A percentile compares a stretch with the other conserved stretches of the same genome.
These are phyloP conservation scores for Syritta pipiens DNA, from an alignment of 2,888 invertebrate species.

Conservation along the genomic window DNA sequence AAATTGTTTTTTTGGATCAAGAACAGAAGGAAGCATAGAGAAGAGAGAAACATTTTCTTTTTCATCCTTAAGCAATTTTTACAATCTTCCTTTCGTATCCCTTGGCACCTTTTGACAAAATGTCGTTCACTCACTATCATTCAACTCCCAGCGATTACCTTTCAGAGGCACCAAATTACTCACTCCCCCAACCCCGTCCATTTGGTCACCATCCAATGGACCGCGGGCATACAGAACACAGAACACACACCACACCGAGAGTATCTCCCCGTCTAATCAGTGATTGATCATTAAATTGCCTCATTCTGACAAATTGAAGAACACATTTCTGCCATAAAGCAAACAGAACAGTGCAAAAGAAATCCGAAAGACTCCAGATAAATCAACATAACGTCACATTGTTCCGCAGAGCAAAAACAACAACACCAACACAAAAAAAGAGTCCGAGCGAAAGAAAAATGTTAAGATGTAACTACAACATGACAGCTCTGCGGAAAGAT, in stretches of 20 bases:
- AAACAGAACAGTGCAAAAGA: conserved; percentile 45
- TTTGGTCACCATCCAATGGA: no score
- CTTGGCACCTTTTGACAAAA: no score
- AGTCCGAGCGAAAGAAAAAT: conserved; percentile 29
- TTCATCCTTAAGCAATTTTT: no score
- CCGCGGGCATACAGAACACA: neutral
- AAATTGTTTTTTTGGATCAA: no score
- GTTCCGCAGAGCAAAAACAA: neutral
- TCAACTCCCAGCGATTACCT: no score
- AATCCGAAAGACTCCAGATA: conserved; percentile 17
- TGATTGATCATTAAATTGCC: conserved; percentile 69
- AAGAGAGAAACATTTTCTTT: no score
- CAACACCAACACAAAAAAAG: no score
- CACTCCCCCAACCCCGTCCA: no score
- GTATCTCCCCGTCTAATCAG: conserved; percentile 60
- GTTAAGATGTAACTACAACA: conserved; percentile 56
- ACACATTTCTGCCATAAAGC: conserved; percentile 57
- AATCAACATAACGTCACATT: conserved; percentile 51
- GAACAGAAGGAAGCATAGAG: no score
- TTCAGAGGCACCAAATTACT: no score
- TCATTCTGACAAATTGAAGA: conserved; percentile 68
- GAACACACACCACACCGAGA: neutral
- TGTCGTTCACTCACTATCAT: no score
- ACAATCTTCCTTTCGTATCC: no score
- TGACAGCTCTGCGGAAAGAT: conserved; percentile 55